Base-by-base conservation (phyloP, 2,888 invertebrate genomes). In the Ryuthela nishihirai region DNA sequence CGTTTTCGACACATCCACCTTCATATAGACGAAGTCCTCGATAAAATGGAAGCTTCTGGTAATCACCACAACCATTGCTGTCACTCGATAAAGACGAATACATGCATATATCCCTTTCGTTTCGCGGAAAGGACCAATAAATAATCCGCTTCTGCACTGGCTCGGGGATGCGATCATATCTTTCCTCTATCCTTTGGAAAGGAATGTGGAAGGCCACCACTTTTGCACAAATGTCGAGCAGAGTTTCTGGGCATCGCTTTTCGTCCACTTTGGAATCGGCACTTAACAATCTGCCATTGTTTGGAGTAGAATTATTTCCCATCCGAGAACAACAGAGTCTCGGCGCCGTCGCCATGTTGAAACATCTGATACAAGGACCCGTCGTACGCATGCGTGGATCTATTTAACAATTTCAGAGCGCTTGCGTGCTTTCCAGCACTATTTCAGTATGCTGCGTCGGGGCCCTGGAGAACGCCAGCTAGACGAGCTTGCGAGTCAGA, bases 101-200 rank as follows among this genome's bases (percentile, higher is more conserved):
- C 87, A 89, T 88, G 77, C 87, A 86, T 75, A 90, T 88, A 78
- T 88, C 88, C 72, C 85, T 80, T 76, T 89, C 89, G 74, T 88
- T 85, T 71, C 88, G 79, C 68, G 89, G 90, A 78, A 89, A 89
- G 66, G 88, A 88, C 87, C 88, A 89, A 79, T 83, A 89, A 72
- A 89, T 87, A 75, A 89, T 87, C 72, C 88, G 81, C 69, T 86
- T 81, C 76, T 89, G 89, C 74, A 89, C 88, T 67, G 88, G 88
- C 75, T 89, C 89, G 67, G 89, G 90, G 75, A 90, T 88, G 70
- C 88, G 83, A 74, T 87, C 85, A 76, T 87, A 88, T 67, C 86
- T 83, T 75, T 88, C 88, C 77, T 89, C 89, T 72, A 90, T 87
- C 70, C 85, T 81, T 75, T 89, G 88, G 77, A 88, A 89, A 65